A percentile compares a stretch with the other conserved stretches of the same genome.
phyloP scores from a whole-genome alignment of 2,888 invertebrate species.

The Eilema griseolum region DNA sequence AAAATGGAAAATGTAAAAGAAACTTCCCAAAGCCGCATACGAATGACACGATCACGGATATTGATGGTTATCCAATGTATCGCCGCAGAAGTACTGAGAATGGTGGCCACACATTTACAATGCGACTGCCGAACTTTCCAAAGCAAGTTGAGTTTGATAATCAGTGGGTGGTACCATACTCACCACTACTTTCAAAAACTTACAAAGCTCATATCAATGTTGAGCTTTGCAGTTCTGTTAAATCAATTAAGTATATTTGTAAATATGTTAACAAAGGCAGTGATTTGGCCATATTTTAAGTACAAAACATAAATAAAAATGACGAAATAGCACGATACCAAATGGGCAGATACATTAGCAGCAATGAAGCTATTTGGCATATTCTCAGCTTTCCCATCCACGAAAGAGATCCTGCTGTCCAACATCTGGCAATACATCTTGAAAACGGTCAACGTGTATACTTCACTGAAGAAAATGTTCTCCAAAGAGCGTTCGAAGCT shows the following conservation, averaged over 20 bases:
- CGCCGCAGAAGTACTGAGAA: constrained; percentile 26
- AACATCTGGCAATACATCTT: too few relatives aligned
- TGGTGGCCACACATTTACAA: constrained; percentile 1
- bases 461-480: too few relatives aligned
- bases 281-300: constrained; percentile 7
- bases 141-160: constrained; percentile 18
- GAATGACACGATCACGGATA: constrained; percentile 19
- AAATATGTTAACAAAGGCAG: constrained; percentile 26
- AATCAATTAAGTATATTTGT: constrained; percentile 26
- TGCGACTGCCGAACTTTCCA: constrained; percentile 16
- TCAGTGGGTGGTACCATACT: constrained; percentile 27
- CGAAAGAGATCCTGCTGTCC: too few relatives aligned
- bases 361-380: too few relatives aligned
- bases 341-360: too few relatives aligned
- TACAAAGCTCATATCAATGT: constrained; percentile 25
- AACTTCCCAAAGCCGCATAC: constrained; percentile 3
- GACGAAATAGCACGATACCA: constrained; percentile 25
- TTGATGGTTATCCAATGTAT: constrained; percentile 36
- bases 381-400: too few relatives aligned
- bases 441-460: too few relatives aligned
- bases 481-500: too few relatives aligned
- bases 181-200: constrained; percentile 14
- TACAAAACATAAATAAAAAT: constrained; percentile 17
- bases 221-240: constrained; percentile 26
- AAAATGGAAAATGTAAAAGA: constrained; percentile 36